These are phyloP conservation scores for Danaus plexippus DNA, from an alignment of 1,140 invertebrate species.

Conservation along the genomic window DNA sequence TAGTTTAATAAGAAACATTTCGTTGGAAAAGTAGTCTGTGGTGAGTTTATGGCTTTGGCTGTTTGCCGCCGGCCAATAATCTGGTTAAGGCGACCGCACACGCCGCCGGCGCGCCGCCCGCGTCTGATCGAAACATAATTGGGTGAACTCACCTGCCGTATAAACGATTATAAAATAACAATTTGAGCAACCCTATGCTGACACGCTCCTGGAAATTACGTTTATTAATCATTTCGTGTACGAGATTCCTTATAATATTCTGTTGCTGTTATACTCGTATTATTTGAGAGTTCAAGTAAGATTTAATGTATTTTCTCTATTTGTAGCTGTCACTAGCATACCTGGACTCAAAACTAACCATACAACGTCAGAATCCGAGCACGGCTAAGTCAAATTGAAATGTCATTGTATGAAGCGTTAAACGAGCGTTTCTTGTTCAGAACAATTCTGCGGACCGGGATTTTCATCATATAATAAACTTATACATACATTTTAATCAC, in stretches of 20 bases:
- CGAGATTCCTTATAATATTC: no score
- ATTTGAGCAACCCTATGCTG: no score
- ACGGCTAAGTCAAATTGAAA: conserved; percentile 57
- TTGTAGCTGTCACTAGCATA: conserved; percentile 19
- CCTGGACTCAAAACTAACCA: conserved; percentile 34
- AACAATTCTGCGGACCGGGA: conserved; percentile 12
- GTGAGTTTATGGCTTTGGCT: conserved; percentile 5
- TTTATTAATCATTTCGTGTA: no score
- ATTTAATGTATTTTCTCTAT: conserved; percentile 2
- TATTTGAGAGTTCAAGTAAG: neutral
- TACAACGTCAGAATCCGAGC: conserved; percentile 22
- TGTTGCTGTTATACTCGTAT: no score
- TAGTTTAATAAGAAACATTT: conserved; percentile 9
- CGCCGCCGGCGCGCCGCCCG: conserved; percentile 32
- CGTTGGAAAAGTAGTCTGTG: conserved; percentile 18
- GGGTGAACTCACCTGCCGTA: conserved; percentile 52
- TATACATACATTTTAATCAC: neutral
- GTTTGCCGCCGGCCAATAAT: conserved; percentile 37
- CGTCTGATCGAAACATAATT: conserved; percentile 60
- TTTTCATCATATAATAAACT: conserved; percentile 7
- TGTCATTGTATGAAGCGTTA: conserved; percentile 47
- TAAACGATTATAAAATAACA: conserved; percentile 37
- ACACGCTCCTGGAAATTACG: no score
- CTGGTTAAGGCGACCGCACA: conserved; percentile 51
- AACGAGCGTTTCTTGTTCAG: neutral